phyloP scores from a whole-genome alignment of 2,113 vertebrate genomes.

The Onychorhynchus coronatus region DNA sequence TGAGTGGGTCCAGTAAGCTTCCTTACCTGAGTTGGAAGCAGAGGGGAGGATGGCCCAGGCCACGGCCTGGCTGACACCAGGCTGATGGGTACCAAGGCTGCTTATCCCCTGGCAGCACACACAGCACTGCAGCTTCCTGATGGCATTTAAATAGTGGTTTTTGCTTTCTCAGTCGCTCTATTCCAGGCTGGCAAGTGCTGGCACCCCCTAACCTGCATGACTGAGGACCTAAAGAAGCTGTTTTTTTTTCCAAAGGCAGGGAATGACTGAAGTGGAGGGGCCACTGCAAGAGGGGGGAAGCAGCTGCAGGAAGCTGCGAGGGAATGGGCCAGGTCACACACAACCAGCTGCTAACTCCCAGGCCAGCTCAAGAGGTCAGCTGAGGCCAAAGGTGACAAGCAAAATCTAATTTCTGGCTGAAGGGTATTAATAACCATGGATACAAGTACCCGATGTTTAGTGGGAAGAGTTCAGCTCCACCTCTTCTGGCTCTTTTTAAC shows the following conservation, averaged over 20 bases:
- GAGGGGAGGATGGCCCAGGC: background rate
- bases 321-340: fast-evolving
- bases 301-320: background rate
- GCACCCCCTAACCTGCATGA: background rate
- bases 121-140: background rate
- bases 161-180: background rate
- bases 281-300: background rate
- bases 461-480: background rate
- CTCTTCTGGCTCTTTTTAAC: background rate
- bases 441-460: background rate
- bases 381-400: background rate
- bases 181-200: background rate
- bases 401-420: background rate
- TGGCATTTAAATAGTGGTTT: fast-evolving
- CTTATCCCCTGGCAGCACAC: background rate
- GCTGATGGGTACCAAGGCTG: fast-evolving
- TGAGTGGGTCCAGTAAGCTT: background rate
- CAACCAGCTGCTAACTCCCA: background rate
- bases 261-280: background rate
- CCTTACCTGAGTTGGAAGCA: fast-evolving
- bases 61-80: no score
- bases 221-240: background rate
- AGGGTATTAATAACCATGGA: background rate
- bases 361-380: background rate
- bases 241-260: background rate